Evolutionary conservation across 2,888 invertebrate species (phyloP), one percentile per base, ranked within the genome.

Genomic region (Boloria selene): DNA sequence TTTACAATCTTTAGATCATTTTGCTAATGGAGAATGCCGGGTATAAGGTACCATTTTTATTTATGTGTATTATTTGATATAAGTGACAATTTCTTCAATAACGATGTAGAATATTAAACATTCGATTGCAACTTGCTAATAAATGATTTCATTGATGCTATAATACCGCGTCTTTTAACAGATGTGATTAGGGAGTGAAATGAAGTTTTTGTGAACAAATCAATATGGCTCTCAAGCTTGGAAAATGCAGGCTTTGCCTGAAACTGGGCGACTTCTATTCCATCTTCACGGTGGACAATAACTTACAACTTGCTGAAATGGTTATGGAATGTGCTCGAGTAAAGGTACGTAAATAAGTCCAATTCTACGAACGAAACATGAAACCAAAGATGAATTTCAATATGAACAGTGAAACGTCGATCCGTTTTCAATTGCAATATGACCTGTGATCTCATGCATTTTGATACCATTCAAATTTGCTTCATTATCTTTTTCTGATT

Each of bases 171-270:
- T 26, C 50, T 17, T 67, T 67, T 17, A 61, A 61, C 78, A 81
- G 80, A 81, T 80, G 76, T 82, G 78, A 83, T 79, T 79, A 76
- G 78, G 61, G 71, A 80, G 75, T 87, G 85, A 81, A 79, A 85
- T 87, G 87, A 86, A 86, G 79, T 79, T 77, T 75, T 69, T 74
- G 79, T 81, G 82, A 83, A 80, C 78, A 82, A 90, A 90, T 90
- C 91, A 91, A 92, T 91, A 75, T 75, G 75, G 92, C 92, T 77
- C 90, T 92, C 86, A 91, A 91, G 80, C 85, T 93, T 68, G 92
- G 92, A 80, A 93, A 93, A 87, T 93, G 93, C 81, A 89, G 93
- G 81, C 88, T 93, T 59, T 93, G 93, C 80, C 88, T 93, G 80
- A 93, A 93, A 79, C 87, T 93, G 65, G 93, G 93, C 59, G 93